Conservation (phyloP, 2,113 vertebrate species). For the Tachycineta bicolor region DNA sequence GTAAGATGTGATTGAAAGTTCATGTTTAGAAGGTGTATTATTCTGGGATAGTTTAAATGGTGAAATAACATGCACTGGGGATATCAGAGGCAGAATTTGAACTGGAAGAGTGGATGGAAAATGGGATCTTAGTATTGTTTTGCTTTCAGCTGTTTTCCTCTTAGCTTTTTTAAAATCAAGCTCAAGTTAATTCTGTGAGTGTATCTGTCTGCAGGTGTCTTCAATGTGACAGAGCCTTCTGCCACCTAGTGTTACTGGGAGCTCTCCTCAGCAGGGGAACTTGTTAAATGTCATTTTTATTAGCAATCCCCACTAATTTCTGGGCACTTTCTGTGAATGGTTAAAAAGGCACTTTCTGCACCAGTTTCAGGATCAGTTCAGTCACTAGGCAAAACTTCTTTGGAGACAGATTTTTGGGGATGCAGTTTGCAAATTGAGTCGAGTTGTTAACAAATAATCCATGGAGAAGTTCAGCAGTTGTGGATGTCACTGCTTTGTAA, state of each 20-base stretch:
- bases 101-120: neutral
- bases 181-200: neutral
- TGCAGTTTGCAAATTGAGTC: neutral
- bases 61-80: neutral
- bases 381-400: neutral
- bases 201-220: constrained; percentile 39
- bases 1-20: neutral
- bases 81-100: neutral
- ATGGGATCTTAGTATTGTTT: neutral
- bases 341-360: neutral
- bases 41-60: neutral
- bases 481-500: neutral
- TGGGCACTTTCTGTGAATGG: too few species aligned
- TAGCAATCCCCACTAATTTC: neutral
- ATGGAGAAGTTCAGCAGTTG: neutral
- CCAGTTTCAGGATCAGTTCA: neutral
- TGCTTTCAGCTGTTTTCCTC: neutral
- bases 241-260: constrained; percentile 69
- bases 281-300: neutral
- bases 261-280: constrained; percentile 9
- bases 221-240: constrained; percentile 60
- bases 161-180: neutral
- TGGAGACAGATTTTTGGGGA: neutral
- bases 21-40: neutral
- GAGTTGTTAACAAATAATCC: neutral